Base-by-base conservation (phyloP, 2,888 invertebrate species). In the Malachius bipustulatus region DNA sequence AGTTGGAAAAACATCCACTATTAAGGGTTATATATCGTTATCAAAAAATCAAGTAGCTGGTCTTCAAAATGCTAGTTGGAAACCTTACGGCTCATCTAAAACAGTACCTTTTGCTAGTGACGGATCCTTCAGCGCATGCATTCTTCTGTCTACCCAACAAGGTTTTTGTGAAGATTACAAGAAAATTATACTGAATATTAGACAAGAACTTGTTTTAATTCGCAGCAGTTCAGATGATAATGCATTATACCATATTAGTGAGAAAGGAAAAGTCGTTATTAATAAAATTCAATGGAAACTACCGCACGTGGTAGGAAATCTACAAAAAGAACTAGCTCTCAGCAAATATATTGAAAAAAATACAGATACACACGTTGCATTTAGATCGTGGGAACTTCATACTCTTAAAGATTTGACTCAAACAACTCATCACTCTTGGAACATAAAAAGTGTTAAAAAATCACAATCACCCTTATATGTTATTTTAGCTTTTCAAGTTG, bases 121-220 rank as follows among this genome's bases (percentile, higher is more conserved):
- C 15, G 51, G 50, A 6, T n/a, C 31, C 13, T 29, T 34, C 12
- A 32, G 11, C 28, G 31, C 30, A 8, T 35, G 37, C n/a, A 26
- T 38, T 11, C 40, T 55, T 9, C 41, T 59, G 9, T 50, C 47
- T 36, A 42, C 45, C 35, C 15, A 59, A 12, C 36, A 58, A 8
- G 56, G 55, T 2, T 57, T 56, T 43, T 47, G 49, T 12, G 54
- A 56, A 43, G 54, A 60, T n/a, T n/a, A n/a, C n/a, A n/a, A n/a
- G n/a, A n/a, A n/a, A n/a, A n/a, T n/a, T n/a, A n/a, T n/a, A n/a
- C n/a, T n/a, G n/a, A n/a, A n/a, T n/a, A n/a, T n/a, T n/a, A n/a
- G n/a, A n/a, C n/a, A n/a, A n/a, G n/a, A n/a, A n/a, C n/a, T n/a
- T n/a, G n/a, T n/a, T n/a, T n/a, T n/a, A n/a, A n/a, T n/a, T n/a